phyloP scores from a whole-genome alignment of 2,797 vertebrate species.

The Parauchenoglanis ngamensis region DNA sequence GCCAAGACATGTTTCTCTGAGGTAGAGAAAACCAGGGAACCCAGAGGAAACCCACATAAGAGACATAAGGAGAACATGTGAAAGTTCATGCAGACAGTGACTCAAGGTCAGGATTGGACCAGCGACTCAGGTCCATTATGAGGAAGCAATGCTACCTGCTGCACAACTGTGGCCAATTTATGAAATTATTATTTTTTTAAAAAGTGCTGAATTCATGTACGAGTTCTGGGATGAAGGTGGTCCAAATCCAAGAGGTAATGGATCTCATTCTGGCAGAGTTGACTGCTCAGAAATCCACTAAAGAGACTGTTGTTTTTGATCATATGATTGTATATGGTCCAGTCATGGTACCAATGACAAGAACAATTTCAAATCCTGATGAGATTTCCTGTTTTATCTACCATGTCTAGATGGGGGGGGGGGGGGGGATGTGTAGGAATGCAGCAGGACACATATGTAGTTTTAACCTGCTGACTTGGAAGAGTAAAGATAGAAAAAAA shows the following conservation, averaged over 20 bases:
- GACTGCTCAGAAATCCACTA: slow-evolving; percentile 65
- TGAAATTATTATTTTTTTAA: too few relatives aligned
- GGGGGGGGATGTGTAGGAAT: not conserved
- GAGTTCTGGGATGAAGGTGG: not conserved
- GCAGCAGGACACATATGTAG: slow-evolving; percentile 55
- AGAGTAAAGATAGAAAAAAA: slow-evolving; percentile 45
- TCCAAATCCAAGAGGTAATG: not conserved
- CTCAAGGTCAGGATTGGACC: not conserved
- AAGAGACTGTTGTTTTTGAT: slow-evolving; percentile 58
- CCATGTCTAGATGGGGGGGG: too few relatives aligned
- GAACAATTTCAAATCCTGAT: not conserved
- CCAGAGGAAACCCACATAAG: not conserved
- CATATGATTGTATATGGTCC: not conserved
- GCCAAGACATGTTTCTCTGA: not conserved
- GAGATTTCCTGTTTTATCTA: too few relatives aligned
- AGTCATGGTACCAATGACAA: not conserved
- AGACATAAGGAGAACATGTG: not conserved
- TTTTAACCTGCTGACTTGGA: slow-evolving; percentile 58
- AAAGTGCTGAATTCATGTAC: not conserved
- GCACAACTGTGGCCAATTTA: not conserved
- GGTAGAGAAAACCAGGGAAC: not conserved
- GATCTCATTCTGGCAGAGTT: slow-evolving; percentile 51
- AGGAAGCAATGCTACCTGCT: not conserved
- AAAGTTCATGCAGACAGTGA: not conserved
- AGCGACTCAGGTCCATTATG: not conserved